Percentiles rank a stretch among this genome's conserved stretches.
These are phyloP conservation scores for Ochotona curzoniae DNA, from an alignment of 2,113 vertebrate genomes.

Conservation along the genomic window DNA sequence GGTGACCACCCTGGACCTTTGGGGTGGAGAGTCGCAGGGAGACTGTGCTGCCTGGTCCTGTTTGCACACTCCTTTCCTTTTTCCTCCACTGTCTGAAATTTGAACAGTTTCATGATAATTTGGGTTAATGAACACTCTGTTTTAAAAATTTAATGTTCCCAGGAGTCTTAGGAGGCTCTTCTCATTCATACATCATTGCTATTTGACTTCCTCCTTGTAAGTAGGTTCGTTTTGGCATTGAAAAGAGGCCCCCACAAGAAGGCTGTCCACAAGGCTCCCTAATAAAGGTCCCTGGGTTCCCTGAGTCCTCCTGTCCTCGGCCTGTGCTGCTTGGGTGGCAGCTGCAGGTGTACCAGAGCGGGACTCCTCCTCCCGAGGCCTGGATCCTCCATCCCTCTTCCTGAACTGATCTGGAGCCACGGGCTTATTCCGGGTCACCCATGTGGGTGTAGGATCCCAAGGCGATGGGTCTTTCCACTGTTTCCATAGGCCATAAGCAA, in stretches of 20 bases:
- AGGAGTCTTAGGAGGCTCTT: neutral
- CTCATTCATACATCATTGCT: neutral
- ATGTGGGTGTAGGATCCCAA: too few relatives aligned
- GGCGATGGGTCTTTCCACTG: too few relatives aligned
- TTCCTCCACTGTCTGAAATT: neutral
- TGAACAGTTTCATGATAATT: constrained; percentile 45
- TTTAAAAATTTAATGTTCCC: constrained; percentile 25
- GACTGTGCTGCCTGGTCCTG: neutral
- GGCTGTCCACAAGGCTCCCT: neutral
- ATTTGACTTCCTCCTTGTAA: constrained; percentile 14
- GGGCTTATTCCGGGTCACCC: too few relatives aligned
- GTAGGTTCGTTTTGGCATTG: neutral
- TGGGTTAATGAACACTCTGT: constrained; percentile 18
- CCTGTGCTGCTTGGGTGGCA: neutral
- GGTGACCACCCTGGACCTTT: neutral
- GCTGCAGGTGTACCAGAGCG: neutral
- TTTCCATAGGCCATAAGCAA: too few relatives aligned
- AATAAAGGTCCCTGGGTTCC: neutral
- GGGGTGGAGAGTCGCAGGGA: rapidly evolving
- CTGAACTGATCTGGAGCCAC: neutral
- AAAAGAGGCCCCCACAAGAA: neutral
- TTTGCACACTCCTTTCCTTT: neutral
- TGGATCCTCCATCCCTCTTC: neutral
- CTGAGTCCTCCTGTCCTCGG: neutral
- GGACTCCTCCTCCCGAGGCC: too few relatives aligned